Conservation (phyloP, 2,888 invertebrate genomes). For the Galeopsomyia nigrocyanea region DNA sequence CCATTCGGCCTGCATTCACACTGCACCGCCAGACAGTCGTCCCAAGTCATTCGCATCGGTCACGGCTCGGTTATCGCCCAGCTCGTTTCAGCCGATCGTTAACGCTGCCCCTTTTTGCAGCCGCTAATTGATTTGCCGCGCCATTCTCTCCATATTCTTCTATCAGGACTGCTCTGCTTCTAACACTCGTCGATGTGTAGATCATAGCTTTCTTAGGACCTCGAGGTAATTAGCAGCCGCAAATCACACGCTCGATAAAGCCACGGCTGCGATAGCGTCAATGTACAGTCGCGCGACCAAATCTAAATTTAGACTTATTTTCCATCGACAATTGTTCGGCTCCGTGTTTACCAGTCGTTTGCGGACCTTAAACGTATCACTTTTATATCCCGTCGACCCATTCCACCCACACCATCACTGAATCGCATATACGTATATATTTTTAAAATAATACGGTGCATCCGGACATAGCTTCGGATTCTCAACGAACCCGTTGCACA, state of each 20-base stretch:
- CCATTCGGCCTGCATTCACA: too few relatives aligned
- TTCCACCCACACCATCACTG: slow-evolving; percentile 41
- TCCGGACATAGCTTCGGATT: too few relatives aligned
- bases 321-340: slow-evolving; percentile 66
- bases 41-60: slow-evolving; percentile 1
- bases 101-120: background rate
- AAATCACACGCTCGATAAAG: too few relatives aligned
- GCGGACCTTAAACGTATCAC: slow-evolving; percentile 61
- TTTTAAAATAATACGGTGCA: slow-evolving; percentile 24
- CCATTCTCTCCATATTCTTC: too few relatives aligned
- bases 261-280: too few relatives aligned
- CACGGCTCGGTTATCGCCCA: slow-evolving; percentile 26
- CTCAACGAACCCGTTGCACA: background rate
- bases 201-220: too few relatives aligned
- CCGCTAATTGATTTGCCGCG: background rate
- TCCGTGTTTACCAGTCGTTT: slow-evolving; percentile 64
- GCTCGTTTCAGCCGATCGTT: slow-evolving; percentile 36
- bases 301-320: slow-evolving; percentile 65
- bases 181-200: too few relatives aligned
- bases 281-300: slow-evolving; percentile 21
- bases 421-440: slow-evolving; percentile 15
- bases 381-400: slow-evolving; percentile 57
- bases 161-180: too few relatives aligned
- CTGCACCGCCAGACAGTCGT: too few relatives aligned
- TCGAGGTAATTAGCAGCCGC: too few relatives aligned